Evolutionary conservation across 2,888 invertebrate species (phyloP), one percentile per base, ranked within the genome.

Genomic region (Noctua janthe): DNA sequence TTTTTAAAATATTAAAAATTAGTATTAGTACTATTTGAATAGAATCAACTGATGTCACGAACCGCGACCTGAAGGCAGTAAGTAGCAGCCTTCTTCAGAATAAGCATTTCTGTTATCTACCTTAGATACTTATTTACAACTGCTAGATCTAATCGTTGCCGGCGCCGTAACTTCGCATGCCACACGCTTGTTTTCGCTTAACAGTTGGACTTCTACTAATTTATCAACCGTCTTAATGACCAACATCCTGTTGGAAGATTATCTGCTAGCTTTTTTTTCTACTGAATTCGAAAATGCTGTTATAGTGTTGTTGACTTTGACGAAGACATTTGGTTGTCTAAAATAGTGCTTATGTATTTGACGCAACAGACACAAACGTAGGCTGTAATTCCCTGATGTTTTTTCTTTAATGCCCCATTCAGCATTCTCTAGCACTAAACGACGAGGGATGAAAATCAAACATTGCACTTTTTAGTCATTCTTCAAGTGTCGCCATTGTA

Each of bases 161-260:
- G 64, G 73, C 82, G 64, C 70, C 49, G 62, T 70, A 69, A 20
- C 62, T 76, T 87, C 71, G 88, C 87, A 87, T 88, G 87, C 77
- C 69, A 54, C 88, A 83, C 87, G 88, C 76, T 74, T 85, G 71
- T 87, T 86, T 77, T 80, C 59, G 64, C 59, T 79, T 69, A 77
- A 74, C 72, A 43, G 69, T 29, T 66, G 15, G 56, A 23, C 64
- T 82, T 39, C 51, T 59, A 47, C 66, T 74, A 78, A 82, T 88
- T 88, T 78, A 81, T 87, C 78, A 80, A 71, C 47, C 62, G 64
- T 15, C 64, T 70, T 82, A 86, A 88, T 80, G 78, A 59, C 56
- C 78, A 64, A 76, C 76, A 78, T 82, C 86, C 82, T 85, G 56
- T 71, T 76, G 10, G 62, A 43, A 62, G 59, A 54, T 47, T 39